Base-by-base conservation (phyloP, 2,113 vertebrate genomes). In the Hippocampus guttulatus region DNA sequence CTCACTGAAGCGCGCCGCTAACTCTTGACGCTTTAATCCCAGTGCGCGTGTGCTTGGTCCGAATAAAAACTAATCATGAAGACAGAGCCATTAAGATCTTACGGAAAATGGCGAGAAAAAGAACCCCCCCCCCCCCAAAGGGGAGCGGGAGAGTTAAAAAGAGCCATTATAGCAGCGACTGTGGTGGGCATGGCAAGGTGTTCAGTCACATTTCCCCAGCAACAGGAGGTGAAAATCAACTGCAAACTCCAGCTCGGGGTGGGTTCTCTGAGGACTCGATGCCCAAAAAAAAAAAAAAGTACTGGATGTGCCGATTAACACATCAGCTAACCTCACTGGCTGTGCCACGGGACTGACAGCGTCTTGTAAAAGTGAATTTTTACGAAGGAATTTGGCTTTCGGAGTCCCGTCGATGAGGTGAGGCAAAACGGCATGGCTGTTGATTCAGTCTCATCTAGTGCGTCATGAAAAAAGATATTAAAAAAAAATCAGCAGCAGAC, bases 41-140 rank as follows among this genome's bases (percentile, higher is more conserved):
- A 76, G 79, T 63, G 60, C 20, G 30, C 16, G 61, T 63, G 85
- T 66, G 73, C 84, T 77, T 84, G 83, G 85, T 87, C 82, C 80
- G 12, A 90, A 79, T 82, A 81, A 86, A 79, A 78, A 1, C 87
- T 89, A 92, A 92, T 92, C 88, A 91, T 83, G 86, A 89, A 89
- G 86, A 88, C 85, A 74, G 68, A 70, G 85, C 77, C 86, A 90
- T 91, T 91, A 90, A 80, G 84, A 88, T 84, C 80, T 81, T 71
- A 58, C 68, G 71, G 88, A 76, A 85, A 90, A 85, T 69, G 80
- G 82, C 78, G 8, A 68, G 67, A 82, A 77, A 71, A 86, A 86
- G 12, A 45, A 45, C n/a, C n/a, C n/a, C n/a, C 0, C 14, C 9
- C 12, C 9, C 86, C 90, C 90, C 90, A 74, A 76, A 87, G 80